A percentile compares a stretch with the other conserved stretches of the same genome.
phyloP scores from a whole-genome alignment of 2,888 invertebrate genomes.

The Apodemia duryi region DNA sequence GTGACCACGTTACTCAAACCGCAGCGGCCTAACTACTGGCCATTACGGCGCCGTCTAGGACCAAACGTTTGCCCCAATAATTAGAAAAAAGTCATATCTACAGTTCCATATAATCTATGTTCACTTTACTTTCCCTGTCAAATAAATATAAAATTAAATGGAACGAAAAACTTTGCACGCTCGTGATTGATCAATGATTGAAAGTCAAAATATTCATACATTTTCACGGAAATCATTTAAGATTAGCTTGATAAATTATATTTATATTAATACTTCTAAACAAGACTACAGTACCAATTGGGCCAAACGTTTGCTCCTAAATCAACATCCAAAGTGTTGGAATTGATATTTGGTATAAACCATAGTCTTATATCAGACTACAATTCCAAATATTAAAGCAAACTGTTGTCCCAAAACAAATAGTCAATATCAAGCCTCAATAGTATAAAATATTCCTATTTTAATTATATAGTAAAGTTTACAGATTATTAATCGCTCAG shows the following conservation, averaged over 20 bases:
- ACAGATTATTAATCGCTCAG: not conserved
- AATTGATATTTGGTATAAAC: not conserved
- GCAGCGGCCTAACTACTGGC: conserved; percentile 3
- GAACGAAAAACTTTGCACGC: not conserved
- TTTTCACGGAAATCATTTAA: not conserved
- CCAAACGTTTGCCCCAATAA: conserved; percentile 3
- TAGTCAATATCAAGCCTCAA: not conserved
- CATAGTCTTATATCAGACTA: not conserved
- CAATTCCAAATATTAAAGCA: not conserved
- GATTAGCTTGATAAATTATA: no score
- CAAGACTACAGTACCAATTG: not conserved
- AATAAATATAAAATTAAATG: not conserved
- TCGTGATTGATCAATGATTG: not conserved
- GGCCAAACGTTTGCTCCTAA: not conserved
- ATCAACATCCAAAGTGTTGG: not conserved
- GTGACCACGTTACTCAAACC: conserved; percentile 10
- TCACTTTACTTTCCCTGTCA: not conserved
- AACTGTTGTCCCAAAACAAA: not conserved
- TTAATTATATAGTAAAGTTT: not conserved
- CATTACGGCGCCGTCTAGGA: not conserved
- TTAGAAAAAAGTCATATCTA: not conserved
- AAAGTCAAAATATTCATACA: not conserved
- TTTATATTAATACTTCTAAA: not conserved
- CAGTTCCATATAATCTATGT: not conserved
- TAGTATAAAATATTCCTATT: not conserved